Base-by-base conservation (phyloP, 2,113 vertebrate species). In the Climacteris rufus region DNA sequence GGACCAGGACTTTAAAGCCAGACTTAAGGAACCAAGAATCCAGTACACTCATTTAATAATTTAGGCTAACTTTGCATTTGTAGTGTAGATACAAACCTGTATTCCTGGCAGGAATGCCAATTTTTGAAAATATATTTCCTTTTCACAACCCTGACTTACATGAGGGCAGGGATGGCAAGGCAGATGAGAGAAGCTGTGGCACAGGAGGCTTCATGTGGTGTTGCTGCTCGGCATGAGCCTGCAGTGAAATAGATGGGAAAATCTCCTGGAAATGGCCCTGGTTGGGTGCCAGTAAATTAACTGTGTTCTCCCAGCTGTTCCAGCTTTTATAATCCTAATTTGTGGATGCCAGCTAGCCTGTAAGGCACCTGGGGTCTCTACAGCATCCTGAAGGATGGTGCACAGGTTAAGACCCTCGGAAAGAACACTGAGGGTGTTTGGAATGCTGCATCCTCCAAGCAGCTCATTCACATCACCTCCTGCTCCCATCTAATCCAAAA, bases 371-470 rank as follows among this genome's bases (percentile, higher is more conserved):
- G 64, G 56, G 33, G 18, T 59, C 30, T 35, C 6, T n/a, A 11
- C 50, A 18, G 20, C 3, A 0, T 76, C 27, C 49, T 54, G 11
- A 47, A 50, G 66, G 53, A 3, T 27, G 10, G 10, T 7, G 39
- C 1, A 0, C 35, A 27, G 47, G 22, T 47, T 70, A 19, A 56
- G 49, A 57, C 21, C n/a, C 45, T 86, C 24, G 0, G 0, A 15
- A 25, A 11, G 40, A 65, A 35, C 81, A 18, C 52, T 27, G 64
- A 45, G 33, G 49, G 19, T 59, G 31, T 68, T 75, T 39, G 21
- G 53, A 64, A 0, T 40, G 74, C 74, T 66, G 54, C 74, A 7
- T 49, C 17, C 0, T 63, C 56, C 53, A 49, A 28, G 83, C 75
- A 64, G 49, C 75, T 90, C 31, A 1, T 39, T 68, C 53, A 7